Evolutionary conservation across 1,140 invertebrate species (phyloP).

Genomic region (Formica exsecta): DNA sequence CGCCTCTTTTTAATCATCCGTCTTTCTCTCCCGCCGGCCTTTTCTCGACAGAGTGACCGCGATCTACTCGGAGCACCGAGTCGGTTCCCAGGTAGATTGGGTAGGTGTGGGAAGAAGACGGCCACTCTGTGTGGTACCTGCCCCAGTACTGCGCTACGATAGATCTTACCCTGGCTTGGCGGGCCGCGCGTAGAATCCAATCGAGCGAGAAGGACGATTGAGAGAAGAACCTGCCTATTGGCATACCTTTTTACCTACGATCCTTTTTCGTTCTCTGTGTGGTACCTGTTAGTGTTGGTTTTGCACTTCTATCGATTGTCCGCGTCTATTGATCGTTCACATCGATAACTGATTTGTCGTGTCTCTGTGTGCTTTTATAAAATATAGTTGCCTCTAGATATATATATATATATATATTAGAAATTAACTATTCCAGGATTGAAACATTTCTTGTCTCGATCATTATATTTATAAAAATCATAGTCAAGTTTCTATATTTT

Average conservation of each 20-base stretch:
- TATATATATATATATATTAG: too few species aligned
- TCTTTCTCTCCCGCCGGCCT: neutral
- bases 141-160: too few species aligned
- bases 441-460: too few species aligned
- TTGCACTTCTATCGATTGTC: conserved; percentile 10
- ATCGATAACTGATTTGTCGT: conserved; percentile 1
- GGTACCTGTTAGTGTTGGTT: conserved; percentile 66
- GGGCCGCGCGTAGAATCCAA: conserved; percentile 4
- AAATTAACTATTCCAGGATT: too few species aligned
- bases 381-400: too few species aligned
- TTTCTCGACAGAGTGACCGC: conserved; percentile 22
- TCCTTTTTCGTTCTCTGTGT: conserved; percentile 54
- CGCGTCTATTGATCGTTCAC: neutral
- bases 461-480: too few species aligned
- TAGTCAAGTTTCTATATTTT: too few species aligned
- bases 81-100: conserved; percentile 48
- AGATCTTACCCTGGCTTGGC: conserved; percentile 4
- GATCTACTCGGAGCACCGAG: conserved; percentile 43
- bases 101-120: conserved; percentile 75
- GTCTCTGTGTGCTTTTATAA: neutral
- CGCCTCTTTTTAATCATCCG: neutral
- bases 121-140: conserved; percentile 77
- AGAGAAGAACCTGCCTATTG: conserved; percentile 30
- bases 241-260: conserved; percentile 42
- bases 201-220: neutral